Evolutionary conservation across 2,113 vertebrate genomes (phyloP).

Genomic region (Amphilophus citrinellus): DNA sequence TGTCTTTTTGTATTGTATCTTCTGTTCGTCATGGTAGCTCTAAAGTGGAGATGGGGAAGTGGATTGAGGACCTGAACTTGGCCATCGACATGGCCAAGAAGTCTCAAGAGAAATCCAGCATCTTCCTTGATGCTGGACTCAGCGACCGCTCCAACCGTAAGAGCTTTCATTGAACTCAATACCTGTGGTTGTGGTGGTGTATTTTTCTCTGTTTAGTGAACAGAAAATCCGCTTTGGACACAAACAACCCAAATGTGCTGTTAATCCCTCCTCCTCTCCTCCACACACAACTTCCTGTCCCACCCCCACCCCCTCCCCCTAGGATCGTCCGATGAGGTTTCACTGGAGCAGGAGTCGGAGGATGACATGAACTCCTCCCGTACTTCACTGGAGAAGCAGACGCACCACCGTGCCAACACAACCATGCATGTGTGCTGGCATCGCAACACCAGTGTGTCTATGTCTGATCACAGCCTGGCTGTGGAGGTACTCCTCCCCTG

Average conservation of each 20-base stretch:
- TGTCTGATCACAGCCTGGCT: constrained; percentile 92
- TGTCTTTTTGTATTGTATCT: neutral
- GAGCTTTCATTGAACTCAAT: constrained; percentile 55
- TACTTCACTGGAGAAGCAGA: constrained; percentile 88
- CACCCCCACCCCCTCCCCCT: constrained; percentile 16
- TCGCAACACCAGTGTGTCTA: constrained; percentile 95
- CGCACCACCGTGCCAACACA: constrained; percentile 91
- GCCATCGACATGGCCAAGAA: constrained; percentile 92
- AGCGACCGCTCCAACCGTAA: constrained; percentile 85
- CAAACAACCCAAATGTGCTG: neutral
- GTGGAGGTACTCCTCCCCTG: constrained; percentile 88
- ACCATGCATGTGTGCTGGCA: constrained; percentile 97
- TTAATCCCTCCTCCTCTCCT: constrained; percentile 23
- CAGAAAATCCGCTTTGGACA: neutral
- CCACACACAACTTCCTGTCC: constrained; percentile 7
- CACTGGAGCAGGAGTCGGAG: constrained; percentile 90
- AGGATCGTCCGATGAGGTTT: constrained; percentile 90
- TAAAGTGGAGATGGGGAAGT: constrained; percentile 93
- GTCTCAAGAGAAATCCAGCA: constrained; percentile 79
- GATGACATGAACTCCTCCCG: constrained; percentile 86
- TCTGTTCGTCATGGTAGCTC: constrained; percentile 79
- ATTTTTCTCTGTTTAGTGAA: neutral
- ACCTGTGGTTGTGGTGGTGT: neutral
- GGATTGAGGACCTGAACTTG: constrained; percentile 91
- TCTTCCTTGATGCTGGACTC: constrained; percentile 77